These are phyloP conservation scores for Platysternon megacephalum DNA, from an alignment of 2,113 vertebrate species.

Conservation along the genomic window DNA sequence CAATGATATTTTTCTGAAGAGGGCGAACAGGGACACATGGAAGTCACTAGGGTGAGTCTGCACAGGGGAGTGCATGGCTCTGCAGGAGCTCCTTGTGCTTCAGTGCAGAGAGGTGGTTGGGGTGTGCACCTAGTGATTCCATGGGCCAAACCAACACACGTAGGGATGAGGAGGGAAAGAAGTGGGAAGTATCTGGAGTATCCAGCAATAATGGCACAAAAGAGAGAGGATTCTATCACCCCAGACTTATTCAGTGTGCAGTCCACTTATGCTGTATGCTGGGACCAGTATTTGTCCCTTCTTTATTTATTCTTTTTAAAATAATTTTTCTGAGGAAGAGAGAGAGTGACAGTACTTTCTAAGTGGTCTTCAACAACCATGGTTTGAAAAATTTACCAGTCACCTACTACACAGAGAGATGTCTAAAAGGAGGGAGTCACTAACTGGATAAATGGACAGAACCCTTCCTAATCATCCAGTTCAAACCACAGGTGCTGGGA, in stretches of 20 bases:
- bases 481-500: not conserved
- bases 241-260: fast-evolving
- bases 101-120: fast-evolving
- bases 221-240: not conserved
- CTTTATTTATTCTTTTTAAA: not conserved
- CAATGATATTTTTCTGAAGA: fast-evolving
- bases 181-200: not conserved
- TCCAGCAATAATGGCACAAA: fast-evolving
- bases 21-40: fast-evolving
- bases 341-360: not conserved
- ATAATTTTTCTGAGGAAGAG: not conserved
- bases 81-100: fast-evolving
- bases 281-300: fast-evolving
- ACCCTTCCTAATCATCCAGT: not conserved
- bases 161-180: not conserved
- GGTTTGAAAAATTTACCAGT: fast-evolving
- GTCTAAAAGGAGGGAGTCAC: not conserved
- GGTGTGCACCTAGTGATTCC: not conserved
- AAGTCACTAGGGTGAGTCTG: not conserved
- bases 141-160: fast-evolving
- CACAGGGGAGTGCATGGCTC: fast-evolving
- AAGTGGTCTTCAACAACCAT: not conserved
- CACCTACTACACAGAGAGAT: not conserved
- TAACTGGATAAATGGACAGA: fast-evolving
- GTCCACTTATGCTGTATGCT: not conserved